These are phyloP conservation scores for Phoxinus dragarum DNA, from an alignment of 2,797 vertebrate species.

Conservation along the genomic window DNA sequence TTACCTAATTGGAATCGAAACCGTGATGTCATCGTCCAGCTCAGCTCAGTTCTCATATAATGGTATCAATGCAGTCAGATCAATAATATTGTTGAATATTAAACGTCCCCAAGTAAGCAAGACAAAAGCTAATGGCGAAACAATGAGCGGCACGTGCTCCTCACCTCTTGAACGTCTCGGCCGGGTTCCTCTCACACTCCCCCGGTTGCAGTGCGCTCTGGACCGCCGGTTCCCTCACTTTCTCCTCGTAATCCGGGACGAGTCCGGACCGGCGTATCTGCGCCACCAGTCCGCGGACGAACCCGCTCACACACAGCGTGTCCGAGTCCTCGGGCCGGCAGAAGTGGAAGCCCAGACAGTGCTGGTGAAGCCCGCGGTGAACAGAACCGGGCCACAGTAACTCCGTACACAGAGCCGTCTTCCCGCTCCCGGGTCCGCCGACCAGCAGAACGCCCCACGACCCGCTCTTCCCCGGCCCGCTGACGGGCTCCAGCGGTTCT, in stretches of 20 bases:
- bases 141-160: not conserved
- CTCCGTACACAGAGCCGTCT: constrained; percentile 94
- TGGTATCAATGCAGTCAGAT: too few relatives aligned
- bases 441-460: constrained; percentile 96
- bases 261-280: constrained; percentile 89
- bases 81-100: too few relatives aligned
- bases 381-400: constrained; percentile 92
- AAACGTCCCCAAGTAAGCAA: too few relatives aligned
- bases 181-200: constrained; percentile 94
- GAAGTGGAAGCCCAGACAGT: constrained; percentile 93
- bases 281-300: constrained; percentile 86
- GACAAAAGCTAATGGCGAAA: too few relatives aligned
- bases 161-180: constrained; percentile 97
- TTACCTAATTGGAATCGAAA: too few relatives aligned
- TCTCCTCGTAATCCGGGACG: constrained; percentile 90
- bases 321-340: constrained; percentile 95
- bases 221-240: constrained; percentile 87
- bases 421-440: constrained; percentile 95
- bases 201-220: constrained; percentile 89
- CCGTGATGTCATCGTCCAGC: too few relatives aligned
- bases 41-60: too few relatives aligned
- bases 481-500: constrained; percentile 69
- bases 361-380: constrained; percentile 87
- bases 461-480: constrained; percentile 75
- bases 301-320: constrained; percentile 89